phyloP scores from a whole-genome alignment of 2,113 vertebrate genomes.

The Engystomops pustulosus region DNA sequence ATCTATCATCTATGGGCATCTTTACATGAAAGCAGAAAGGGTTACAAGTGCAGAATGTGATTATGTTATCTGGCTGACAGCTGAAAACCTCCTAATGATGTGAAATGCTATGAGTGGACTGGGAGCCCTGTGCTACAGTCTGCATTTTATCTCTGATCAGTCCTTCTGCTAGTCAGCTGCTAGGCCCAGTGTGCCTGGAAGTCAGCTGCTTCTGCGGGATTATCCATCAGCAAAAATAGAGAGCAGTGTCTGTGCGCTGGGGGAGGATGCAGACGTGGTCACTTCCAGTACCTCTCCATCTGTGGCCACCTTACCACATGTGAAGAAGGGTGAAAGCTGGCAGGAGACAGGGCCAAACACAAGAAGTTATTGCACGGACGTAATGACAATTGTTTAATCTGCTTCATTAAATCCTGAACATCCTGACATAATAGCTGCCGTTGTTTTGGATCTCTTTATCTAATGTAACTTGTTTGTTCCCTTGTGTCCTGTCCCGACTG shows the following conservation, averaged over 20 bases:
- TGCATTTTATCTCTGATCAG: conserved; percentile 48
- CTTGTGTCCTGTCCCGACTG: not conserved
- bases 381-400: conserved; percentile 6
- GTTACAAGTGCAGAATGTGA: conserved; percentile 14
- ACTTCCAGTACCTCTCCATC: conserved; percentile 1
- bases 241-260: conserved; percentile 30
- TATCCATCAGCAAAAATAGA: conserved; percentile 59
- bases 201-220: conserved; percentile 58
- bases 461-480: conserved; percentile 20
- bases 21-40: not conserved
- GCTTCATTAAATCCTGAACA: not conserved
- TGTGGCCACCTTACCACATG: conserved; percentile 24
- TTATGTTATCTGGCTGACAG: conserved; percentile 38
- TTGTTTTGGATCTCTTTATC: not conserved
- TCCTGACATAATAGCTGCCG: not conserved
- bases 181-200: conserved; percentile 49
- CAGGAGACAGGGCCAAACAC: conserved; percentile 1
- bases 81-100: conserved; percentile 36
- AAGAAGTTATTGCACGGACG: not conserved
- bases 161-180: conserved; percentile 58
- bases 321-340: not conserved
- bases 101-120: conserved; percentile 26
- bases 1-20: not conserved
- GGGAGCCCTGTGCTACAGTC: conserved; percentile 19
- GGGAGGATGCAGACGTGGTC: conserved; percentile 44